Base-by-base conservation (phyloP, 1,140 invertebrate species). In the Gonioctena quinquepunctata region DNA sequence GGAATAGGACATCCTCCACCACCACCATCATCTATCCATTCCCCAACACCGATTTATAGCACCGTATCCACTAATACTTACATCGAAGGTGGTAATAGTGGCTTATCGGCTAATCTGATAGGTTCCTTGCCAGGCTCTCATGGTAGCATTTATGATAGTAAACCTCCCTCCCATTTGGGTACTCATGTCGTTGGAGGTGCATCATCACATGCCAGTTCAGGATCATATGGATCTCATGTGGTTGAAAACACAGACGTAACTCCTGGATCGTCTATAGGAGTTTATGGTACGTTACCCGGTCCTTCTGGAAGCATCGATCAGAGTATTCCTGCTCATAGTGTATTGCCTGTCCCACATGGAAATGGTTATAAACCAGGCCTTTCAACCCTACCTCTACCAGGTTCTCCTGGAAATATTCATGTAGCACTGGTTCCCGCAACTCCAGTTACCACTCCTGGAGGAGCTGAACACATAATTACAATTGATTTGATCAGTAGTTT, bases 91-190 rank as follows among this genome's bases (percentile, higher is more conserved):
- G 33, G 33, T 42, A n/a, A 8, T 2, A 42, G 33, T n/a, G 33
- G 33, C 11, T 42, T 42, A 22, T 57, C 54, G 25, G n/a, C 13
- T 27, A 62, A 28, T 6, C 42, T 65, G 16, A 52, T 65, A 52
- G 16, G 11, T n/a, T 60, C 18, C 1, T 49, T 74, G 19, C 72
- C 72, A 54, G 72, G 68, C 21, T n/a, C 65, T 8, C 1, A 52
- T 21, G 72, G 72, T 33, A 65, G 50, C 52, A 74, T 74, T 65
- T 65, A 70, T 54, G 42, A 16, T 11, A 74, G 69, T 21, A 74
- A 70, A 59, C 72, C 72, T 13, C 49, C 42, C 19, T n/a, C 56
- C 3, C 21, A 19, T 28, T 25, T 60, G 6, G 57, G 57, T 16
- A 42, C 60, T 52, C 25, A 19, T n/a, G 65, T 11, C 52, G 13